Evolutionary conservation across 2,113 vertebrate species (phyloP).

Genomic region (Phasianus colchicus): DNA sequence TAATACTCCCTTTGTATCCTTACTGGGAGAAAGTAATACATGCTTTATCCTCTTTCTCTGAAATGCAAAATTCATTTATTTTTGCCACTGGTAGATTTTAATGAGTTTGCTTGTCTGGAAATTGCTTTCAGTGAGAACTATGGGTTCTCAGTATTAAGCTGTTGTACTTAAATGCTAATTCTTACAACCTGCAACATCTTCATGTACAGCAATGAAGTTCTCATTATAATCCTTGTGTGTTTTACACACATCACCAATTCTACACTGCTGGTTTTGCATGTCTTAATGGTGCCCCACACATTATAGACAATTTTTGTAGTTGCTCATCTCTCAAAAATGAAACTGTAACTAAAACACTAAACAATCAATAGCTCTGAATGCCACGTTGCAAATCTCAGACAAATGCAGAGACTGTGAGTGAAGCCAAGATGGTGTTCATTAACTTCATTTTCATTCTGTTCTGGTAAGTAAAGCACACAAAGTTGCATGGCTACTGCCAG

Average conservation of each 20-base stretch:
- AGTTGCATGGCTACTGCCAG: not conserved
- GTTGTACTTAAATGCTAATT: not conserved
- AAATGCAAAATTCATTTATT: not conserved
- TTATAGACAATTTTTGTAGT: not conserved
- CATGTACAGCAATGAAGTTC: not conserved
- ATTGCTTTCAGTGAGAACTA: not conserved
- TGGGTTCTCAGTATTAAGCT: not conserved
- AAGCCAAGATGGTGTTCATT: fast-evolving
- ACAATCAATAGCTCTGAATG: not conserved
- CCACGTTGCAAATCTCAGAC: not conserved
- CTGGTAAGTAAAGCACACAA: not conserved
- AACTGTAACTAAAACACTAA: not conserved
- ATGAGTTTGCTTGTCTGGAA: not conserved
- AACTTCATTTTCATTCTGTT: not conserved
- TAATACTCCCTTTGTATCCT: constrained; percentile 13
- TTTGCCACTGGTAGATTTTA: not conserved
- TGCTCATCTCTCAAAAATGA: not conserved
- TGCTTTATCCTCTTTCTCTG: not conserved
- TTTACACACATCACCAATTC: not conserved
- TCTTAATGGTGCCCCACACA: not conserved
- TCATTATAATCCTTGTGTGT: not conserved
- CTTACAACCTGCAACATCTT: not conserved
- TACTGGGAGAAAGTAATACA: not conserved
- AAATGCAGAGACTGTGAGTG: not conserved
- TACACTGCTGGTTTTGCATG: not conserved